These are phyloP conservation scores for Pseudanteris insignis DNA, from an alignment of 2,888 invertebrate species.

Conservation along the genomic window DNA sequence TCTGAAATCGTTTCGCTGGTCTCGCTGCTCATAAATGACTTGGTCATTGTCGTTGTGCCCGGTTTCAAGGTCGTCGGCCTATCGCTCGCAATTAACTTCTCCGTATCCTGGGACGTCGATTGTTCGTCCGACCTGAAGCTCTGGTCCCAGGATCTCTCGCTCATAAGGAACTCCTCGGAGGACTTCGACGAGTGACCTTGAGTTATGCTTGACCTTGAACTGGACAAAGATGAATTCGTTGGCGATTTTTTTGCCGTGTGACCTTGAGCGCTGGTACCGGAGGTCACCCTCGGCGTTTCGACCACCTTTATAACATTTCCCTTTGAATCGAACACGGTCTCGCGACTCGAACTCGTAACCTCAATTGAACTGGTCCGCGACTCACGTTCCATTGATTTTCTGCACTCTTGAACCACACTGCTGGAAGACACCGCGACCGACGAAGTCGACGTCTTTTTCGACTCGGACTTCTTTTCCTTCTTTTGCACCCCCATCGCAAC, in stretches of 20 bases:
- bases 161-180: constrained; percentile 24
- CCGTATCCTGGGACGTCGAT: constrained; percentile 1
- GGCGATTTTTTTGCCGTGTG: constrained; percentile 18
- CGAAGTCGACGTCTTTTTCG: constrained; percentile 33
- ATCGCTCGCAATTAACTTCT: constrained; percentile 5
- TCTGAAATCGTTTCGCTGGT: constrained; percentile 50
- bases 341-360: constrained; percentile 55
- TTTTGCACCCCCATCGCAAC: constrained; percentile 37
- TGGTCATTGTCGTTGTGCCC: constrained; percentile 21
- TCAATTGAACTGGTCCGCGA: constrained; percentile 54
- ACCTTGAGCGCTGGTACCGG: constrained; percentile 22
- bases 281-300: constrained; percentile 49
- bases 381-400: constrained; percentile 50
- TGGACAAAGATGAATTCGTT: neutral
- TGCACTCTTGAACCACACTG: constrained; percentile 56
- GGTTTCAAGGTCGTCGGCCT: constrained; percentile 6
- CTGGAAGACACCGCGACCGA: constrained; percentile 51
- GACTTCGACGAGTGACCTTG: constrained; percentile 4
- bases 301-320: constrained; percentile 57
- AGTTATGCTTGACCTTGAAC: constrained; percentile 1
- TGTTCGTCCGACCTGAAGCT: neutral
- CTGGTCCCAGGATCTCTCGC: neutral
- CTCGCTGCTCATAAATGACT: constrained; percentile 48
- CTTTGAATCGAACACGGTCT: constrained; percentile 58
- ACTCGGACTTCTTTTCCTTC: constrained; percentile 32